phyloP scores from a whole-genome alignment of 2,888 invertebrate species.

The Drosophila pegasa region DNA sequence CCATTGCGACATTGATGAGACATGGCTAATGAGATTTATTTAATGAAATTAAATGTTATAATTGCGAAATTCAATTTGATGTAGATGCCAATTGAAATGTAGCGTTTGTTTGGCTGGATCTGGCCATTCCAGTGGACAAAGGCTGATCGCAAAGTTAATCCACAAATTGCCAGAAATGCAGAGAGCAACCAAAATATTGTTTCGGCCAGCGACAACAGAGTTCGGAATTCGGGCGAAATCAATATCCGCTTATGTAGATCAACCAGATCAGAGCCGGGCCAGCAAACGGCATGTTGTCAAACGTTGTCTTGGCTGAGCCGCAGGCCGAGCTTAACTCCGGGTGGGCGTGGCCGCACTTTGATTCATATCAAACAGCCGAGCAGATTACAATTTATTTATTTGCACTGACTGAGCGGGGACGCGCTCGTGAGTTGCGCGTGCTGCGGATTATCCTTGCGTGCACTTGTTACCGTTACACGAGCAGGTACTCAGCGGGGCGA shows the following conservation, averaged over 20 bases:
- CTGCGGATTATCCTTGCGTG: constrained; percentile 68
- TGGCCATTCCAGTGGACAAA: constrained; percentile 40
- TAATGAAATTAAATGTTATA: constrained; percentile 24
- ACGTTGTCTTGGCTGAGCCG: constrained; percentile 71
- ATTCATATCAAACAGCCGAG: constrained; percentile 76
- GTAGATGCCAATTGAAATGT: neutral
- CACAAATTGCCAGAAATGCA: constrained; percentile 76
- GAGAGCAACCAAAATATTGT: constrained; percentile 81
- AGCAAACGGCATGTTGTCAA: constrained; percentile 77
- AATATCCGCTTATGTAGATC: constrained; percentile 81
- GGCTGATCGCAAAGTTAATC: constrained; percentile 72
- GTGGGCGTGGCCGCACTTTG: constrained; percentile 77
- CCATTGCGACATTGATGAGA: constrained; percentile 42
- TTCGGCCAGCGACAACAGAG: constrained; percentile 47
- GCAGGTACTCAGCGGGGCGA: constrained; percentile 28
- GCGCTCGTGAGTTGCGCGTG: constrained; percentile 67
- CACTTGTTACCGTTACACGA: constrained; percentile 58
- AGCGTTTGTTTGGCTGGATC: neutral
- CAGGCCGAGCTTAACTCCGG: constrained; percentile 55
- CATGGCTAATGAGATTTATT: constrained; percentile 38
- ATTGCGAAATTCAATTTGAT: constrained; percentile 10
- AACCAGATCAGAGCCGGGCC: constrained; percentile 57
- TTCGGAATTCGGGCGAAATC: constrained; percentile 70
- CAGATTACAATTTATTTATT: constrained; percentile 78
- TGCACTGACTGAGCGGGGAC: constrained; percentile 35